Conservation (phyloP, 2,113 vertebrate species). For the Carlito syrichta region DNA sequence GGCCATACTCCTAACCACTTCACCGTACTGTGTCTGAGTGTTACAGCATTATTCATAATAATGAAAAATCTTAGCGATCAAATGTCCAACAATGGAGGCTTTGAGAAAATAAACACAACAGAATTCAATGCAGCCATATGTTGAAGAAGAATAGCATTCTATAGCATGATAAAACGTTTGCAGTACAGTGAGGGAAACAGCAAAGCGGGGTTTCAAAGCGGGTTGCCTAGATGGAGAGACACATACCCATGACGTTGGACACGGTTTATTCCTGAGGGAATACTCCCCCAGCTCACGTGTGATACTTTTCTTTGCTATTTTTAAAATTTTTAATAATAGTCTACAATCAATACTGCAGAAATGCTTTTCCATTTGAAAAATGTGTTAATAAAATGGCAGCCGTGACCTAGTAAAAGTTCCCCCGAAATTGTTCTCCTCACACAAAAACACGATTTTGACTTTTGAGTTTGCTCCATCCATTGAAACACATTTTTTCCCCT, state of each 20-base stretch:
- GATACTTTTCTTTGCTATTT: not conserved
- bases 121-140: not conserved
- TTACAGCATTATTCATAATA: slow-evolving; percentile 37
- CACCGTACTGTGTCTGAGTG: not conserved
- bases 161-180: not conserved
- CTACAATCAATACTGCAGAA: not conserved
- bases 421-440: not conserved
- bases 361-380: not conserved
- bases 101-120: slow-evolving; percentile 41
- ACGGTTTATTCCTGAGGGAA: not conserved
- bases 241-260: not conserved
- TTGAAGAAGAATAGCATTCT: slow-evolving; percentile 8
- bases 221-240: not conserved
- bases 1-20: not conserved
- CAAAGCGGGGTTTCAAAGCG: not conserved
- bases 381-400: not conserved
- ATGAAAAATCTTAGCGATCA: slow-evolving; percentile 38
- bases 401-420: not conserved
- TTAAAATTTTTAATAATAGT: slow-evolving; percentile 13
- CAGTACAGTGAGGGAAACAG: not conserved
- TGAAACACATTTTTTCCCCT: not conserved
- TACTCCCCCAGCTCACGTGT: not conserved
- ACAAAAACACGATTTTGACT: slow-evolving; percentile 32
- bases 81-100: not conserved
- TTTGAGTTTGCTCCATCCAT: not conserved